Evolutionary conservation across 1,140 invertebrate species (phyloP).

Genomic region (Drosophila sproati): DNA sequence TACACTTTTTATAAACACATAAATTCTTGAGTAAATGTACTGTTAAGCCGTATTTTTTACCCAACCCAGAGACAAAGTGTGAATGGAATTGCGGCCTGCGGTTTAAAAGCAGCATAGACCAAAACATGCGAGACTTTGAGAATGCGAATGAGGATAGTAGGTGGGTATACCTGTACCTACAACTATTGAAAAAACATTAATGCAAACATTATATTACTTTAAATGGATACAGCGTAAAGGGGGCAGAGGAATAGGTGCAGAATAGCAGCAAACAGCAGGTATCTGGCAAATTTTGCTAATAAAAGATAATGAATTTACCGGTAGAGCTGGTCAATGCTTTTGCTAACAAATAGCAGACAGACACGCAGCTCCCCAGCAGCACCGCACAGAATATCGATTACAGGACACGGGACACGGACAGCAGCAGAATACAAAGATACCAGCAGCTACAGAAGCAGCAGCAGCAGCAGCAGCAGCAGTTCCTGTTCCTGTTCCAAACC

Average conservation of each 20-base stretch:
- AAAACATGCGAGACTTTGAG: not conserved
- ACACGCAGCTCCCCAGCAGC: conserved; percentile 54
- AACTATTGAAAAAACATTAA: conserved; percentile 55
- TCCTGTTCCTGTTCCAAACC: conserved; percentile 24
- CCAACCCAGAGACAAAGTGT: conserved; percentile 60
- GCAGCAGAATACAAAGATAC: conserved; percentile 1
- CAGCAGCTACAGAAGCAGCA: conserved; percentile 21
- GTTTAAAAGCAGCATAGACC: conserved; percentile 21
- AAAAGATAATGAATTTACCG: conserved; percentile 76
- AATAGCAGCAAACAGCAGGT: not conserved
- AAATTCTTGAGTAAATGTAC: conserved; percentile 75
- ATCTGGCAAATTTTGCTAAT: conserved; percentile 67
- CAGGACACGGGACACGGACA: conserved; percentile 43
- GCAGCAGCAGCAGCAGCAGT: conserved; percentile 31
- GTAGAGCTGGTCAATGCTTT: conserved; percentile 20
- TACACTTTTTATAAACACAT: conserved; percentile 64
- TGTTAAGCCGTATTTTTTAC: conserved; percentile 74
- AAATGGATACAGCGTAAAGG: conserved; percentile 20
- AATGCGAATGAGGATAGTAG: not conserved
- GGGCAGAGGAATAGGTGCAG: not conserved
- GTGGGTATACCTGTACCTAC: not conserved
- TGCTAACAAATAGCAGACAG: conserved; percentile 68
- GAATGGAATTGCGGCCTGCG: conserved; percentile 50
- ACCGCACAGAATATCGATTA: conserved; percentile 68
- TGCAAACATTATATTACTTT: conserved; percentile 59